Evolutionary conservation across 2,797 vertebrate species (phyloP).

Genomic region (Liparis tanakae): DNA sequence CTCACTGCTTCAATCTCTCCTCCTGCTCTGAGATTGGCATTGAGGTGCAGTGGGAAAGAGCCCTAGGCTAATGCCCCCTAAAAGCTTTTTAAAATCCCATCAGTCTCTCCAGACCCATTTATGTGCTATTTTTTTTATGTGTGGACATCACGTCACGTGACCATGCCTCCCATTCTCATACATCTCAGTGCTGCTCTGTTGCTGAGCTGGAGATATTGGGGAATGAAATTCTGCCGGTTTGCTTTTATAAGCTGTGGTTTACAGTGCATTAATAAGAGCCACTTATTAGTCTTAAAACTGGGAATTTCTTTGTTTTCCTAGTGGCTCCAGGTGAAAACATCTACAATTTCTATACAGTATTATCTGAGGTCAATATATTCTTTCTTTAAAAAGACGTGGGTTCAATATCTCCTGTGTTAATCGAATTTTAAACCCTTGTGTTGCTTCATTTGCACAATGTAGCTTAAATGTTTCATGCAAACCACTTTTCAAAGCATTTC

Average conservation of each 20-base stretch:
- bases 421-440: constrained; percentile 5
- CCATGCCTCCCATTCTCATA: constrained; percentile 68
- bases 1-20: constrained; percentile 66
- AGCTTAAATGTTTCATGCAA: constrained; percentile 7
- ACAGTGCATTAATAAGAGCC: constrained; percentile 14
- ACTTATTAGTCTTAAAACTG: constrained; percentile 15
- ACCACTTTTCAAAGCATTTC: background rate
- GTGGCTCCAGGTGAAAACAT: constrained; percentile 17
- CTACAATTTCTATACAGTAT: constrained; percentile 25
- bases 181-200: constrained; percentile 58
- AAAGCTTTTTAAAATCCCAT: constrained; percentile 87
- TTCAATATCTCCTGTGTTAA: constrained; percentile 2
- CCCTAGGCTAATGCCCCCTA: constrained; percentile 84
- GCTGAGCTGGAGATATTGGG: constrained; percentile 41
- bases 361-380: constrained; percentile 29
- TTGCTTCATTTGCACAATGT: background rate
- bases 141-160: constrained; percentile 76
- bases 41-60: constrained; percentile 81
- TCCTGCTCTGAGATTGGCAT: constrained; percentile 77
- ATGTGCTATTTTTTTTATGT: constrained; percentile 72
- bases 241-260: constrained; percentile 33
- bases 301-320: background rate
- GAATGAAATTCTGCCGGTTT: constrained; percentile 23
- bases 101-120: constrained; percentile 80
- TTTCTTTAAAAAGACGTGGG: constrained; percentile 7